Evolutionary conservation across 1,140 invertebrate genomes (phyloP).

Genomic region (Drosophila asahinai): DNA sequence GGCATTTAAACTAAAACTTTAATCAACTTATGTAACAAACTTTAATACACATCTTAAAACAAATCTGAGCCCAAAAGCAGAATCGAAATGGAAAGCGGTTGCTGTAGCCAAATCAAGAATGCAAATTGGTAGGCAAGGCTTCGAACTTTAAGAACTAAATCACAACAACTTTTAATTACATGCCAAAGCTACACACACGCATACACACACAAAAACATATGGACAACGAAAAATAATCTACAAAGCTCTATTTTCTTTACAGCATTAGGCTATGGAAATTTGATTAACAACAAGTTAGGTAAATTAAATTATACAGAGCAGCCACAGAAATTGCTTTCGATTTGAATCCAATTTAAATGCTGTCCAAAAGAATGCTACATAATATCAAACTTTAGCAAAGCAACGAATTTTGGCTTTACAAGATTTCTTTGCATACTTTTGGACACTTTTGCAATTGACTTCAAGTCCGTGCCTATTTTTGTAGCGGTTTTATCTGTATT

Average conservation of each 20-base stretch:
- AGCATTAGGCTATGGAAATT: not conserved
- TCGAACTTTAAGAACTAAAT: not conserved
- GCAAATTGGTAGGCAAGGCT: slow-evolving; percentile 10
- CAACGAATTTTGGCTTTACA: not conserved
- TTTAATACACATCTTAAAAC: not conserved
- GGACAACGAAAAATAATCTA: slow-evolving; percentile 18
- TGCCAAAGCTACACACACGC: slow-evolving; percentile 38
- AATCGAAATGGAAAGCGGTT: slow-evolving; percentile 1
- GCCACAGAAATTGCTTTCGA: not conserved
- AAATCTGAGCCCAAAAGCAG: not conserved
- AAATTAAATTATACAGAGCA: slow-evolving; percentile 2
- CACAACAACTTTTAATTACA: slow-evolving; percentile 24
- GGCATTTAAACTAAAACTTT: not conserved
- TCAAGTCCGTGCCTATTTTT: too few species aligned
- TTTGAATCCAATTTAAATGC: not conserved
- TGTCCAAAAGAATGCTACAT: not conserved
- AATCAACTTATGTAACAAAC: not conserved
- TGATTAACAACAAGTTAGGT: not conserved
- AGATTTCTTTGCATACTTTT: not conserved
- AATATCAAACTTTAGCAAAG: too few species aligned
- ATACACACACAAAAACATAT: slow-evolving; percentile 8
- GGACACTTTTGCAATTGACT: not conserved
- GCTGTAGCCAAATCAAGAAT: slow-evolving; percentile 4
- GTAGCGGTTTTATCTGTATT: not conserved
- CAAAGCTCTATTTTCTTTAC: slow-evolving; percentile 1